Evolutionary conservation across 2,888 invertebrate species (phyloP).

Genomic region (Tridacna crocea): DNA sequence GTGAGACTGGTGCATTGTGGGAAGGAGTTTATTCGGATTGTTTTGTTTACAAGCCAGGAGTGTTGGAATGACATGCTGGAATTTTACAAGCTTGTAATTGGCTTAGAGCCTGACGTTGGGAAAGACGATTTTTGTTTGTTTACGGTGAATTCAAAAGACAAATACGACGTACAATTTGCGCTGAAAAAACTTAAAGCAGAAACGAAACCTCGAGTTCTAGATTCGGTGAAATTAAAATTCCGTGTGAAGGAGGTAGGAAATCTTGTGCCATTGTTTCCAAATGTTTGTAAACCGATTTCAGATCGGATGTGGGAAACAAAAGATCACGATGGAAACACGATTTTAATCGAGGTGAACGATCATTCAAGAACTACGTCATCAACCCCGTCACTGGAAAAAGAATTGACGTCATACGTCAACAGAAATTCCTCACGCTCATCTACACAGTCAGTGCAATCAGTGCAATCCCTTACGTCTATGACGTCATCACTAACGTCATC

Average conservation of each 20-base stretch:
- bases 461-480: conserved; percentile 59
- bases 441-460: conserved; percentile 47
- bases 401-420: conserved; percentile 23
- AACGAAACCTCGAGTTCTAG: conserved; percentile 63
- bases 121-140: conserved; percentile 79
- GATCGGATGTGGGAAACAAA: conserved; percentile 77
- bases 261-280: conserved; percentile 79
- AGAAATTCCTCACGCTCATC: conserved; percentile 45
- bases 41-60: conserved; percentile 73
- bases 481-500: conserved; percentile 58
- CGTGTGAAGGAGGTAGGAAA: conserved; percentile 76
- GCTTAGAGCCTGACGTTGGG: conserved; percentile 72
- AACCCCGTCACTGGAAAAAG: conserved; percentile 38
- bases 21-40: conserved; percentile 77
- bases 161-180: conserved; percentile 79
- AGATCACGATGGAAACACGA: conserved; percentile 79
- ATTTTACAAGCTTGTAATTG: conserved; percentile 77
- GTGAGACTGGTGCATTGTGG: conserved; percentile 80
- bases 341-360: conserved; percentile 70
- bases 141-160: conserved; percentile 71
- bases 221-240: conserved; percentile 75
- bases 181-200: conserved; percentile 74
- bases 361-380: conserved; percentile 40
- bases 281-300: conserved; percentile 75
- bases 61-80: conserved; percentile 79